Conservation (phyloP, 2,888 invertebrate species). For the Cephus runcator region DNA sequence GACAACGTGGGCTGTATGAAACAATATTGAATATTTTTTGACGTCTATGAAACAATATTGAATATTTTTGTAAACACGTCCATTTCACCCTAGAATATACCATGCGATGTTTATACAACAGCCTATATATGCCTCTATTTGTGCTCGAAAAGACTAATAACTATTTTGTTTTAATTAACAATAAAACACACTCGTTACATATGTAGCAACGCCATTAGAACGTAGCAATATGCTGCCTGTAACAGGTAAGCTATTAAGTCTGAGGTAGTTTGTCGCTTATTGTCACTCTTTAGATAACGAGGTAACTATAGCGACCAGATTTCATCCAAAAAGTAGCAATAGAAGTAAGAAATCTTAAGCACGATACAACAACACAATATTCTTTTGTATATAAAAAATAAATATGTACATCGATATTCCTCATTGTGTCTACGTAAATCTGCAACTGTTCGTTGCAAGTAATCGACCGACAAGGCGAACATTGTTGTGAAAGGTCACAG, state of each 20-base stretch:
- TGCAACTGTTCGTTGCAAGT: not conserved
- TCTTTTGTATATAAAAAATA: not conserved
- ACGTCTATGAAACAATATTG: not conserved
- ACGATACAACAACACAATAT: not conserved
- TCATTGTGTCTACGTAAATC: not conserved
- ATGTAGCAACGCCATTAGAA: not conserved
- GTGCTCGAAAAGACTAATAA: not conserved
- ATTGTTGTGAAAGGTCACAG: not conserved
- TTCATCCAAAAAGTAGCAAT: not conserved
- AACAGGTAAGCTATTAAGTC: not conserved
- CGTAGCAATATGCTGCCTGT: not conserved
- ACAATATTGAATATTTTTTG: not conserved
- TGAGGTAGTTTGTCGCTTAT: not conserved
- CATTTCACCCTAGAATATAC: not conserved
- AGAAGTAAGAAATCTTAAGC: not conserved
- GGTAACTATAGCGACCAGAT: not conserved
- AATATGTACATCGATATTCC: not conserved
- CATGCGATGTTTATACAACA: not conserved
- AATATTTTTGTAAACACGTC: not conserved
- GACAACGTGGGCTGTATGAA: not conserved
- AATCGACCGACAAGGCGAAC: not conserved
- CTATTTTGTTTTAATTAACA: not conserved
- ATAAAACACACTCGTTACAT: not conserved
- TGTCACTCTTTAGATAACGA: not conserved
- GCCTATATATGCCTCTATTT: not conserved